Evolutionary conservation across 1,140 invertebrate genomes (phyloP), one percentile per base, ranked within the genome.

Genomic region (Helicorthomorpha holstii): DNA sequence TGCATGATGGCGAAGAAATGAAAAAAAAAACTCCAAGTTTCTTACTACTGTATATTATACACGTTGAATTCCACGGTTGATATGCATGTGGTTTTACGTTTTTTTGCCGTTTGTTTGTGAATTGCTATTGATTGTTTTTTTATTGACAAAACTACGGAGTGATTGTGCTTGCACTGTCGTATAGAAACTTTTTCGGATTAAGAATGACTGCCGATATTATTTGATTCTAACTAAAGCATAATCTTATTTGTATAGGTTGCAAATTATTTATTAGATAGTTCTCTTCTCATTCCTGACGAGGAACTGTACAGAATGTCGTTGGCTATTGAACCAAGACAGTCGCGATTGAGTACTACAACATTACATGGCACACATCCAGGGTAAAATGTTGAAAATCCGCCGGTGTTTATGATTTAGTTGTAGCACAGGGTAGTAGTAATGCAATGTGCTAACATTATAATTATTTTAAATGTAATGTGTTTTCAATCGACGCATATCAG

Each of bases 251-350:
- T 43, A 19, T 56, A 73, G 66, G 72, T 74, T 41, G 78, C 78
- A 25, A 80, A 78, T 59, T 94, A 92, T 64, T 68, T 94, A 2
- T 66, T 92, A 56, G 88, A 93, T 62, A 78, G 19, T 1, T 75
- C 76, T 16, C 64, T 84, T 12, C 69, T 88, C 14, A 69, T 90
- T 43, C 75, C 79, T 48, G 87, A 92, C 61, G 87, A 92, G 57
- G 77, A 86, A 57, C 74, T 91, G 21, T 92, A 91, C 68, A 74
- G 77, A 55, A 73, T 81, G 56, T 91, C 85, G 1, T 68, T 92
- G 57, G 79, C 83, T 58, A 79, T 92, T 54, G 89, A 92, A 68
- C 88, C 88, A 2, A 75, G 85, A 44, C 73, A 75, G 16, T 74
- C 81, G 21, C 27, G 54, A 22, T 43, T 55, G 19, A 26, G 54